Percentiles rank a stretch among this genome's conserved stretches.
Conservation (phyloP, 2,888 invertebrate genomes). For the Drosophila mulleri region DNA sequence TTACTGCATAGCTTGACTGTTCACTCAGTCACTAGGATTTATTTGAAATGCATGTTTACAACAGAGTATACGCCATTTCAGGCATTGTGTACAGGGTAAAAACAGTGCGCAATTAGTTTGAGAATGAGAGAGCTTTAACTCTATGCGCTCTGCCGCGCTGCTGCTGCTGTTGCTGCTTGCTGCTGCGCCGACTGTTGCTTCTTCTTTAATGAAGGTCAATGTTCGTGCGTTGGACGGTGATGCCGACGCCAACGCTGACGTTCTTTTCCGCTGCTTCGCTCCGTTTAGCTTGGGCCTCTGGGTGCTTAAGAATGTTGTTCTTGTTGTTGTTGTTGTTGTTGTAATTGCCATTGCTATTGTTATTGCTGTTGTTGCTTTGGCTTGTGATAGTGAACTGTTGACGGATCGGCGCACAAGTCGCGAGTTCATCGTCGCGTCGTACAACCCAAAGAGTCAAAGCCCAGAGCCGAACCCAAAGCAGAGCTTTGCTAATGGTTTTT, state of each 20-base stretch:
- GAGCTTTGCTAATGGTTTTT: constrained; percentile 58
- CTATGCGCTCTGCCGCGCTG: constrained; percentile 21
- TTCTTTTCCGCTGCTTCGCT: constrained; percentile 52
- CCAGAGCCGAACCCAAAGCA: constrained; percentile 38
- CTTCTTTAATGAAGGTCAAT: constrained; percentile 82
- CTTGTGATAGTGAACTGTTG: constrained; percentile 53
- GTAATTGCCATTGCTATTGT: constrained; percentile 21
- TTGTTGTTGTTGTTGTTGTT: constrained; percentile 28
- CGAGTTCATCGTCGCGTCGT: constrained; percentile 49
- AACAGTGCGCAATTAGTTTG: constrained; percentile 48
- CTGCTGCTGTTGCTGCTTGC: constrained; percentile 15
- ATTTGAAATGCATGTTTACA: background rate
- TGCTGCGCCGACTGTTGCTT: constrained; percentile 34
- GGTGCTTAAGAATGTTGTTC: constrained; percentile 30
- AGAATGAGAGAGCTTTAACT: constrained; percentile 48
- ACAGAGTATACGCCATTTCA: background rate
- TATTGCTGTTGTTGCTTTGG: constrained; percentile 12
- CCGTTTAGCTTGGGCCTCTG: constrained; percentile 41
- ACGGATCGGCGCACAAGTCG: constrained; percentile 35
- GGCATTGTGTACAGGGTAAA: constrained; percentile 8
- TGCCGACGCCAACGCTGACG: constrained; percentile 35
- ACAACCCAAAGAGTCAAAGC: constrained; percentile 43
- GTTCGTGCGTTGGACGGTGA: constrained; percentile 71
- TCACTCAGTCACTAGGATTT: background rate
- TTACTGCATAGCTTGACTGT: background rate